Evolutionary conservation across 2,113 vertebrate genomes (phyloP).

Genomic region (Rhipidura dahli): DNA sequence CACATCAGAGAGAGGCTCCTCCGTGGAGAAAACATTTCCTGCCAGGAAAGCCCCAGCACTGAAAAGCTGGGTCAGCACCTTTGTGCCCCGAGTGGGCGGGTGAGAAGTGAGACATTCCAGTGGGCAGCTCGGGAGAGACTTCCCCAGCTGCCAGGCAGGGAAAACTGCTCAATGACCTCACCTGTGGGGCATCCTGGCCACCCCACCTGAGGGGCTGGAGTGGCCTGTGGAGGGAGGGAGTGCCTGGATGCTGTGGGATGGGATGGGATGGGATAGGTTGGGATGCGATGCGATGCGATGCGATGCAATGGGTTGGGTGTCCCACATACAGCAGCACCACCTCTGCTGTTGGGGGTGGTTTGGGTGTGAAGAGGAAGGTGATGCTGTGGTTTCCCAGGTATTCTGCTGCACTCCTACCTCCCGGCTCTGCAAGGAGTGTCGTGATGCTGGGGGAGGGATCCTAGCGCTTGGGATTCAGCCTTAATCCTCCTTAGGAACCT

Average conservation of each 20-base stretch:
- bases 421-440: not conserved
- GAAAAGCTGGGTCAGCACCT: not conserved
- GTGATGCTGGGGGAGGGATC: not conserved
- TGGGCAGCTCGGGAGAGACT: not conserved
- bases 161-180: not conserved
- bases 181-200: not conserved
- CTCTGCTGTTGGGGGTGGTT: accelerated
- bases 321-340: not conserved
- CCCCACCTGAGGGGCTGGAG: not conserved
- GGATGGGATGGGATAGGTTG: not conserved
- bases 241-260: not conserved
- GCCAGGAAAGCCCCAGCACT: not conserved
- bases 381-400: not conserved
- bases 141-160: not conserved
- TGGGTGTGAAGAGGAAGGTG: not conserved
- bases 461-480: not conserved
- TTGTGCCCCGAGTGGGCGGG: not conserved
- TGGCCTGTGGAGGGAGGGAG: not conserved
- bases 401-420: not conserved
- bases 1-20: not conserved
- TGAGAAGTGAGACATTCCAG: not conserved
- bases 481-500: not conserved
- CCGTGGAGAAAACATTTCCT: not conserved
- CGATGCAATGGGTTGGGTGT: not conserved
- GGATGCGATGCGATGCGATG: too few species aligned